These are phyloP conservation scores for Diplogasteroides magnus DNA, from an alignment of 1,140 invertebrate species.

Conservation along the genomic window DNA sequence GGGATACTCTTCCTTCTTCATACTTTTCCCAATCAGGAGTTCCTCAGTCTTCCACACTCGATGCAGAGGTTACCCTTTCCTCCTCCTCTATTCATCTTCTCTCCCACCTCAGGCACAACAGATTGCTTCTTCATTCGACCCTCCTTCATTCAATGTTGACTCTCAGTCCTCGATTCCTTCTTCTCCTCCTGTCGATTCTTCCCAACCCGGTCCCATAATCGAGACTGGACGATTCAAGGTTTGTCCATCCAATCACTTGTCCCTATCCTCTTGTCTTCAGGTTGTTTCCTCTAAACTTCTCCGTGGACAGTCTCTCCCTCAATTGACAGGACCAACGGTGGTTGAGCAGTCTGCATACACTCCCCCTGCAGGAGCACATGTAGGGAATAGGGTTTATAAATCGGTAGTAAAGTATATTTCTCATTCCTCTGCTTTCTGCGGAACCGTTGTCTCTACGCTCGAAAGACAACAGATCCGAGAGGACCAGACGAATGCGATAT, in stretches of 20 bases:
- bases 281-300: neutral
- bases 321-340: neutral
- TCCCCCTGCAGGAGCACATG: neutral
- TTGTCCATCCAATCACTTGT: neutral
- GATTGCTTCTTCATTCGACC: no score
- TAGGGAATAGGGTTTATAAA: neutral
- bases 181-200: neutral
- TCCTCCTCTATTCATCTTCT: neutral
- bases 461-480: neutral
- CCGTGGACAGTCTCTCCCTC: neutral
- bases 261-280: neutral
- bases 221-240: neutral
- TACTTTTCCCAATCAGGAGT: neutral
- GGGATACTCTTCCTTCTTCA: neutral
- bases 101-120: no score
- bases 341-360: neutral
- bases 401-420: neutral
- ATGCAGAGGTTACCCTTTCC: neutral
- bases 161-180: neutral
- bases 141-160: neutral
- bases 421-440: neutral
- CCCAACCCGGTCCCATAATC: neutral
- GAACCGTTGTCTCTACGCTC: neutral
- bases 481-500: neutral
- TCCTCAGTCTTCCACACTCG: neutral